Conservation (phyloP, 2,113 vertebrate species). For the Hiodon alosoides region DNA sequence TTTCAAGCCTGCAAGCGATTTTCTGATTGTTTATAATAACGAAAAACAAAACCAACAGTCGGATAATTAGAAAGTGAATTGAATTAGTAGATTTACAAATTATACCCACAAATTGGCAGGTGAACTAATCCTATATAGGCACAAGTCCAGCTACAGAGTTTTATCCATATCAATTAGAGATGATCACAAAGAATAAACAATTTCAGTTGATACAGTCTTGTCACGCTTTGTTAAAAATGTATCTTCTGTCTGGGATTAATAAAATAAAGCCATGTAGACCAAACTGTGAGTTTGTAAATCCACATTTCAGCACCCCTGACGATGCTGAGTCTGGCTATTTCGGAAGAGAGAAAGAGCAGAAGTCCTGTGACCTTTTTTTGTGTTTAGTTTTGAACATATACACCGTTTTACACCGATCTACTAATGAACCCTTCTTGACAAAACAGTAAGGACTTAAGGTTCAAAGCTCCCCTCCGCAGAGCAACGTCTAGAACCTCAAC, state of each 20-base stretch:
- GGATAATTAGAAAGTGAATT: conserved; percentile 19
- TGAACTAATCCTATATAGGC: conserved; percentile 12
- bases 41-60: conserved; percentile 2
- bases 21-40: conserved; percentile 16
- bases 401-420: too few relatives aligned
- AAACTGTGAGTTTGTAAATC: not conserved
- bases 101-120: conserved; percentile 12
- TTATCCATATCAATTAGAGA: not conserved
- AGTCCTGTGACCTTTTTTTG: too few relatives aligned
- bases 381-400: too few relatives aligned
- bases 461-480: too few relatives aligned
- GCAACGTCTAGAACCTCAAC: too few relatives aligned
- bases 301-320: too few relatives aligned
- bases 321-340: too few relatives aligned
- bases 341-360: too few relatives aligned
- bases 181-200: not conserved
- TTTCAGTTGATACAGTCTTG: not conserved
- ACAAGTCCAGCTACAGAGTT: conserved; percentile 14
- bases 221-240: not conserved
- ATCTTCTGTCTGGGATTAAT: too few relatives aligned
- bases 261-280: not conserved
- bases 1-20: not conserved
- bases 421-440: too few relatives aligned
- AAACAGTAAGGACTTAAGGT: too few relatives aligned
- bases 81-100: conserved; percentile 27